Evolutionary conservation across 2,113 vertebrate genomes (phyloP), one percentile per base, ranked within the genome.

Genomic region (Callospermophilus lateralis): DNA sequence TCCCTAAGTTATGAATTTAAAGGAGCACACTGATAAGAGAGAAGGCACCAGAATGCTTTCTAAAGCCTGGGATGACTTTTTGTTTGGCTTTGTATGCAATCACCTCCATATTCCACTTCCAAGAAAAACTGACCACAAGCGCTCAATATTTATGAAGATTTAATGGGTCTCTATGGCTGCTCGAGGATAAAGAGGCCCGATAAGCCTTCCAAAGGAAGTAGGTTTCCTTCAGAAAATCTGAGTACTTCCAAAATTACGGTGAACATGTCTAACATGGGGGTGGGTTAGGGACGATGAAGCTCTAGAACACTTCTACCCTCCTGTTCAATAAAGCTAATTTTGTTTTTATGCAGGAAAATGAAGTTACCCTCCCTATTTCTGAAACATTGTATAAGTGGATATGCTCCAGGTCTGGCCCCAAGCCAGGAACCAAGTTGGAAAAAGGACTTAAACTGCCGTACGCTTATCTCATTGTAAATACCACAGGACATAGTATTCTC

Each of bases 171-270:
- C 90, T 55, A 32, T 74, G 87, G 83, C 55, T 89, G 73, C 42
- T 83, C 19, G 30, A 78, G 92, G 42, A 87, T 92, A 92, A 74
- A 78, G 73, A 92, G 72, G 73, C n/a, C n/a, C 20, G 67, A 79
- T 78, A 88, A 94, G 67, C 81, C 58, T 96, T 91, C 77, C 84
- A 74, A 79, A 24, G 84, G 90, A 97, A 95, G 84, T 53, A 34
- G n/a, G 11, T 34, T 94, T 95, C 81, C 89, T 96, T 84, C 88
- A 22, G 37, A 80, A 39, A 68, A 90, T 37, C 83, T 84, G 85
- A 67, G 30, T 11, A 39, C 51, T 84, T 90, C 70, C 65, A 53
- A 89, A 84, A 83, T 37, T 8, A 68, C 11, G 84, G 16, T 39
- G 34, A 61, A 80, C 72, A 6, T 3, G 81, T 79, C 39, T 39